Conservation (phyloP, 2,888 invertebrate genomes). For the Meloe dianella region DNA sequence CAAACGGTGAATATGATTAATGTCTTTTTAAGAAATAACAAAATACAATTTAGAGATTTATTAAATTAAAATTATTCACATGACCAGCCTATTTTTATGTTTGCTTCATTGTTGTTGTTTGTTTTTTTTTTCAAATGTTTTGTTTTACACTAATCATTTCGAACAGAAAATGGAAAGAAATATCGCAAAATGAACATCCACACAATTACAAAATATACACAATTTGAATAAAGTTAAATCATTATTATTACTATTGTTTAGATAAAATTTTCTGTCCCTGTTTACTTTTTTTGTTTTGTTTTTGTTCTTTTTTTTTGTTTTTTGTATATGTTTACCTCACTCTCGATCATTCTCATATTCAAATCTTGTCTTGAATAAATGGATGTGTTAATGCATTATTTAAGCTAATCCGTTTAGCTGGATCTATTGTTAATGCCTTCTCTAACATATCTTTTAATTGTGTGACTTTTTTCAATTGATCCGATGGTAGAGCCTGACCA, state of each 20-base stretch:
- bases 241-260: background rate
- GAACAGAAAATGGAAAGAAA: background rate
- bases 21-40: background rate
- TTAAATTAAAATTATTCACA: slow-evolving; percentile 7
- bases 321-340: slow-evolving; percentile 48
- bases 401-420: slow-evolving; percentile 89
- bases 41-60: slow-evolving; percentile 3
- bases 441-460: slow-evolving; percentile 94
- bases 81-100: background rate
- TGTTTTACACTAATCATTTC: background rate
- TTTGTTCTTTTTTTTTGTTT: slow-evolving; percentile 6
- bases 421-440: slow-evolving; percentile 89
- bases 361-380: slow-evolving; percentile 94
- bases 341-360: slow-evolving; percentile 34
- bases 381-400: slow-evolving; percentile 94
- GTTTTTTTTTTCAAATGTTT: background rate
- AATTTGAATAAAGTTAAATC: background rate
- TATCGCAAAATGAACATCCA: background rate
- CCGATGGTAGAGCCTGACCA: slow-evolving; percentile 84
- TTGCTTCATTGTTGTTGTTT: background rate
- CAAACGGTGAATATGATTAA: background rate
- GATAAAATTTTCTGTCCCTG: slow-evolving; percentile 1
- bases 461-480: slow-evolving; percentile 88
- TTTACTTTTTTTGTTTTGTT: background rate
- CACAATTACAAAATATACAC: slow-evolving; percentile 9